Evolutionary conservation across 1,140 invertebrate genomes (phyloP).

Genomic region (Neodiprion lecontei): DNA sequence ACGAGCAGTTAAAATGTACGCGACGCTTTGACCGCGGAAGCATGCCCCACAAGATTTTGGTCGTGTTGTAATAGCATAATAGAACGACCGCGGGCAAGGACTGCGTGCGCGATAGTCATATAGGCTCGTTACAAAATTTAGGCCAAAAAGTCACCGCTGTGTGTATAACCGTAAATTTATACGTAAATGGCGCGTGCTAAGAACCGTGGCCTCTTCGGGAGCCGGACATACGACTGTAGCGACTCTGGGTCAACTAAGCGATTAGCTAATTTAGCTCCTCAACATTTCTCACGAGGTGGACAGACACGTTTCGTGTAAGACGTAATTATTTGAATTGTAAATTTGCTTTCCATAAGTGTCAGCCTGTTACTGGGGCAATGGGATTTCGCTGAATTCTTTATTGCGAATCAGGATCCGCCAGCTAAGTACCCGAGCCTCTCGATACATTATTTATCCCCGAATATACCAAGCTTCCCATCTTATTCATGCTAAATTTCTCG

Average conservation of each 20-base stretch:
- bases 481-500: background rate
- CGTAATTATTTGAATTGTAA: conserved; percentile 48
- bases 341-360: conserved; percentile 34
- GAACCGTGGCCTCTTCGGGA: background rate
- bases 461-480: background rate
- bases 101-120: conserved; percentile 15
- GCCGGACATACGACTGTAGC: background rate
- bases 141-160: conserved; percentile 53
- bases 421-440: background rate
- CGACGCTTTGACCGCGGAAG: background rate
- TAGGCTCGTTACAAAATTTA: conserved; percentile 47
- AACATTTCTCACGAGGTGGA: background rate
- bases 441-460: background rate
- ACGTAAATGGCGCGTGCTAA: background rate
- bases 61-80: too few species aligned
- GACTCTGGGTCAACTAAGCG: background rate
- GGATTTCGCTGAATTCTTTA: conserved; percentile 26
- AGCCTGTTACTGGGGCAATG: conserved; percentile 51
- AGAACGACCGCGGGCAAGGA: conserved; percentile 32
- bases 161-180: conserved; percentile 29
- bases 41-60: background rate
- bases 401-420: background rate
- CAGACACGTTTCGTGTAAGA: background rate
- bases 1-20: background rate
- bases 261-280: conserved; percentile 5